Percentiles rank a stretch among this genome's conserved stretches.
phyloP scores from a whole-genome alignment of 2,113 vertebrate species.

The Orcinus orca region DNA sequence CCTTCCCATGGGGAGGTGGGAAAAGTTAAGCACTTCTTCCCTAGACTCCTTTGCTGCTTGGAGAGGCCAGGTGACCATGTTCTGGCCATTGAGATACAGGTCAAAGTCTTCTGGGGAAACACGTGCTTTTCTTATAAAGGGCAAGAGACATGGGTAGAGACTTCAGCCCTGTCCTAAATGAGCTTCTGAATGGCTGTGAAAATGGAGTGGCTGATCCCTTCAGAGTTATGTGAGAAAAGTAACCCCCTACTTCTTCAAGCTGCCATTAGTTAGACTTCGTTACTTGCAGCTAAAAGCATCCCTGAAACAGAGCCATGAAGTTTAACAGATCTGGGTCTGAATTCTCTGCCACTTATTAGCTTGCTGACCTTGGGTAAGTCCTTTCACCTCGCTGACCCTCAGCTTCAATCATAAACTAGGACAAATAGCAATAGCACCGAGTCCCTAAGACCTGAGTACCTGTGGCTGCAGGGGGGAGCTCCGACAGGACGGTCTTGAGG shows the following conservation, averaged over 20 bases:
- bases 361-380: neutral
- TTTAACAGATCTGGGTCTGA: neutral
- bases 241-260: neutral
- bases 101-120: neutral
- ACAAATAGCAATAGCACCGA: neutral
- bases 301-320: neutral
- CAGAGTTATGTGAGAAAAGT: neutral
- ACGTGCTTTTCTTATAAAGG: neutral
- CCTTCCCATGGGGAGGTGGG: neutral
- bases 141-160: neutral
- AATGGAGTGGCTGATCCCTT: neutral
- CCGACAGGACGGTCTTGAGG: conserved; percentile 92
- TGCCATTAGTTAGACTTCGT: neutral
- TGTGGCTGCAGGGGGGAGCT: conserved; percentile 89
- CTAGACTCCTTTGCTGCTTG: neutral
- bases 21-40: neutral
- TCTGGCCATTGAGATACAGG: neutral
- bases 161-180: neutral
- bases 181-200: neutral
- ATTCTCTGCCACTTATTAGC: neutral
- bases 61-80: neutral
- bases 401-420: neutral
- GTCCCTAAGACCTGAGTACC: conserved; percentile 80
- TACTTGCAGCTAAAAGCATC: neutral
- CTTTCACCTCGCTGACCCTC: neutral